Evolutionary conservation across 2,888 invertebrate genomes (phyloP).

Genomic region (Luperina testacea): DNA sequence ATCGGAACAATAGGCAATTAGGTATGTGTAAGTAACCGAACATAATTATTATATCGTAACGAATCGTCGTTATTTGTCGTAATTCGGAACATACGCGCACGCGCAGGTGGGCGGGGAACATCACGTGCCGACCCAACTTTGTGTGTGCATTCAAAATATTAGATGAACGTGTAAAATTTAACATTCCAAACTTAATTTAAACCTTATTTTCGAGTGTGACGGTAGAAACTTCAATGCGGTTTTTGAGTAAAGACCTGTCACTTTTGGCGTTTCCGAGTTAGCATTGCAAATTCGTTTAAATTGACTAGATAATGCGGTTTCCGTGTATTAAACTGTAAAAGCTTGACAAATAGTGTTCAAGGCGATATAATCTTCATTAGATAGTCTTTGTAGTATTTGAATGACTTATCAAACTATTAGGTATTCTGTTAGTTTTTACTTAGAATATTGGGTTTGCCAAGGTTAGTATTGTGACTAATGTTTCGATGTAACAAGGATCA

Average conservation of each 20-base stretch:
- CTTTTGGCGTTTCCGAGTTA: conserved; percentile 38
- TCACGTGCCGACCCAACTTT: conserved; percentile 63
- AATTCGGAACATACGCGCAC: conserved; percentile 71
- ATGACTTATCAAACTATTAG: conserved; percentile 24
- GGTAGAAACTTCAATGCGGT: conserved; percentile 7
- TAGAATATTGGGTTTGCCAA: conserved; percentile 23
- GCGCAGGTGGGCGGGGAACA: conserved; percentile 73
- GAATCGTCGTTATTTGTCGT: conserved; percentile 55
- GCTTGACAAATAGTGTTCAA: conserved; percentile 57
- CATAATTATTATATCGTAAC: conserved; percentile 51
- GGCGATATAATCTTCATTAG: conserved; percentile 51
- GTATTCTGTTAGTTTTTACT: conserved; percentile 32
- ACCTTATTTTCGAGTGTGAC: conserved; percentile 19
- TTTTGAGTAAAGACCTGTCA: conserved; percentile 10
- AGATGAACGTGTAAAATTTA: conserved; percentile 44
- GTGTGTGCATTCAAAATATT: conserved; percentile 55
- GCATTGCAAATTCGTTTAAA: conserved; percentile 49
- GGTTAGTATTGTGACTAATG: conserved; percentile 42
- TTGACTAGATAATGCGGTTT: conserved; percentile 55
- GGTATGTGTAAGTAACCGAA: conserved; percentile 25
- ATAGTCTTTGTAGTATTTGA: conserved; percentile 27
- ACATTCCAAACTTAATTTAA: conserved; percentile 16
- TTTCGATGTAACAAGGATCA: conserved; percentile 5
- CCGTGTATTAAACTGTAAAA: conserved; percentile 55
- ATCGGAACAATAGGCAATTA: conserved; percentile 21